Evolutionary conservation across 35 echinoderm and acorn worm species (phyloP).

Genomic region (Eucidaris tribuloides): DNA sequence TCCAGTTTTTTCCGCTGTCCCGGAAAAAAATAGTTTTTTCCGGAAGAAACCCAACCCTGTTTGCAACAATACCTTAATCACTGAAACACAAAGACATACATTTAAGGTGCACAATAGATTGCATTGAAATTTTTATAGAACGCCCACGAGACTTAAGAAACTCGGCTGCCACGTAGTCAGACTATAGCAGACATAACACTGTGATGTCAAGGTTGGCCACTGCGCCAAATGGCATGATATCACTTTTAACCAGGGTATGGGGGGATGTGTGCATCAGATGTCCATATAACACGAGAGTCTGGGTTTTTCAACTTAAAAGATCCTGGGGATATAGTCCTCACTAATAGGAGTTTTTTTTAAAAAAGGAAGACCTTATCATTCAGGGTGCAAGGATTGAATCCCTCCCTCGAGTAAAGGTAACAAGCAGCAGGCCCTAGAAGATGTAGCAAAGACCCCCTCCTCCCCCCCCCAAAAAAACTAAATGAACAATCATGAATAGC

Average conservation of each 20-base stretch:
- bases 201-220: slow-evolving; percentile 43
- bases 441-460: slow-evolving; percentile 56
- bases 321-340: slow-evolving; percentile 44
- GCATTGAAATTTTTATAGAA: slow-evolving; percentile 63
- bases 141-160: slow-evolving; percentile 33
- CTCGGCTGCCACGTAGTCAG: slow-evolving; percentile 54
- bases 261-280: slow-evolving; percentile 60
- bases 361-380: slow-evolving; percentile 33
- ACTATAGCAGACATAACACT: slow-evolving; percentile 64
- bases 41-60: no score
- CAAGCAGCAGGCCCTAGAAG: slow-evolving; percentile 39
- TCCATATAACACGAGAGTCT: slow-evolving; percentile 46
- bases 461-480: no score
- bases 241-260: slow-evolving; percentile 62
- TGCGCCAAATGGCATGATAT: slow-evolving; percentile 55
- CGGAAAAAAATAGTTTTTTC: no score
- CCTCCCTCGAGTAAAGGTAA: slow-evolving; percentile 42
- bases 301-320: slow-evolving; percentile 45
- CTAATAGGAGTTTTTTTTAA: slow-evolving; percentile 46
- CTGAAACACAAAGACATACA: slow-evolving; percentile 7
- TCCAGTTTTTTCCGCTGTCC: no score
- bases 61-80: slow-evolving; percentile 28
- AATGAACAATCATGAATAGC: no score
- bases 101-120: slow-evolving; percentile 47
- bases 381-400: slow-evolving; percentile 25